Percentiles rank a stretch among this genome's conserved stretches.
Conservation (phyloP, 1,140 invertebrate genomes). For the Trissolcus basalis region DNA sequence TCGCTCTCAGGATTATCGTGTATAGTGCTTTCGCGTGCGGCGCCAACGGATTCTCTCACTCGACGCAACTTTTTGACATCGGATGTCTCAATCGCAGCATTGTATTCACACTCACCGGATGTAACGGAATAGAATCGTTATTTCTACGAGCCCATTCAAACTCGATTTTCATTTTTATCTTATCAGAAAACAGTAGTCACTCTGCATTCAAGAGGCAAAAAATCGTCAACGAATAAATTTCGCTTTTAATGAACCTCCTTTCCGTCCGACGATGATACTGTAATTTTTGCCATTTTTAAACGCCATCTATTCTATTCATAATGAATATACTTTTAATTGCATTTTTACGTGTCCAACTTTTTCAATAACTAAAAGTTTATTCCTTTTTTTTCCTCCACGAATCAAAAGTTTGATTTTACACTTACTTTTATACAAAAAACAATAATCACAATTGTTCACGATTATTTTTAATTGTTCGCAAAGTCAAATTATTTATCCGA, state of each 20-base stretch:
- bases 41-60: slow-evolving; percentile 53
- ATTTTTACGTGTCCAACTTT: slow-evolving; percentile 7
- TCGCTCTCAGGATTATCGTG: slow-evolving; percentile 65
- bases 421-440: no score
- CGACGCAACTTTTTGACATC: slow-evolving; percentile 45
- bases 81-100: slow-evolving; percentile 43
- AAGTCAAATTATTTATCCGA: slow-evolving; percentile 12
- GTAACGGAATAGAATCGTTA: slow-evolving; percentile 41
- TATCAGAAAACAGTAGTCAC: slow-evolving; percentile 27
- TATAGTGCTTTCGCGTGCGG: slow-evolving; percentile 46
- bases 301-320: slow-evolving; percentile 11
- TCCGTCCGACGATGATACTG: slow-evolving; percentile 13
- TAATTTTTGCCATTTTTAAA: slow-evolving; percentile 10
- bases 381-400: background rate
- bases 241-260: slow-evolving; percentile 26
- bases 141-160: slow-evolving; percentile 19
- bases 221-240: slow-evolving; percentile 18
- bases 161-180: slow-evolving; percentile 31
- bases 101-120: slow-evolving; percentile 27
- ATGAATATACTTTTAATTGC: slow-evolving; percentile 38
- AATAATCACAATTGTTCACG: no score
- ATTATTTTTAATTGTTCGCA: no score
- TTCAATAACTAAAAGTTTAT: background rate
- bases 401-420: background rate
- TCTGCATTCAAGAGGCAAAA: slow-evolving; percentile 1